These are phyloP conservation scores for Philaenus spumarius DNA, from an alignment of 1,140 invertebrate species.

Conservation along the genomic window DNA sequence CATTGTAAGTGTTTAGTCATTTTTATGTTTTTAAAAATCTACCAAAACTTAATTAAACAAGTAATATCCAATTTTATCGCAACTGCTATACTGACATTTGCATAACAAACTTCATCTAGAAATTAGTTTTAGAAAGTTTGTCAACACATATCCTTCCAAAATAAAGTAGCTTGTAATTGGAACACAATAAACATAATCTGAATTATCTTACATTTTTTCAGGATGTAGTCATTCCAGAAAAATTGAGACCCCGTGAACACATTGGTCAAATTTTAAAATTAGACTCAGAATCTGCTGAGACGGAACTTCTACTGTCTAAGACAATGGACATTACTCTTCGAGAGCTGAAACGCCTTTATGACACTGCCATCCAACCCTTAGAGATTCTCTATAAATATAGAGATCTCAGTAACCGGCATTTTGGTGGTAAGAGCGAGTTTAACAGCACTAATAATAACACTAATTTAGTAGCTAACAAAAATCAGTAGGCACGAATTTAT, in stretches of 20 bases:
- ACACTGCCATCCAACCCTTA: constrained; percentile 80
- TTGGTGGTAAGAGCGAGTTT: constrained; percentile 68
- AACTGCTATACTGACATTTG: too few relatives aligned
- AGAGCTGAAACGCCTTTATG: constrained; percentile 82
- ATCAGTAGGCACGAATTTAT: too few relatives aligned
- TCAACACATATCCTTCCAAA: constrained; percentile 2
- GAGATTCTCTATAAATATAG: constrained; percentile 87
- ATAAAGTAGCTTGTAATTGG: neutral
- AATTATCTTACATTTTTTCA: constrained; percentile 41
- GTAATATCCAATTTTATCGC: too few relatives aligned
- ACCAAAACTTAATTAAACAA: too few relatives aligned
- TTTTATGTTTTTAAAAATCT: too few relatives aligned
- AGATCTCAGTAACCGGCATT: constrained; percentile 86
- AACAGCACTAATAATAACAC: too few relatives aligned
- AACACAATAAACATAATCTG: constrained; percentile 9
- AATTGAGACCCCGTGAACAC: constrained; percentile 69
- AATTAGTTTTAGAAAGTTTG: neutral
- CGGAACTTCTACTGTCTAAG: constrained; percentile 63
- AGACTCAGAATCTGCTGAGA: constrained; percentile 63
- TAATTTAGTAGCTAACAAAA: too few relatives aligned
- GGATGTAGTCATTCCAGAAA: constrained; percentile 65
- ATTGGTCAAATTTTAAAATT: constrained; percentile 72
- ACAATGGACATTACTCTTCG: constrained; percentile 69
- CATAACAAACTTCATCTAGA: neutral
- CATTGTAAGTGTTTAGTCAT: constrained; percentile 47